Percentiles rank a stretch among this genome's conserved stretches.
These are phyloP conservation scores for Hemicrepidius hirtus DNA, from an alignment of 2,888 invertebrate species.

Conservation along the genomic window DNA sequence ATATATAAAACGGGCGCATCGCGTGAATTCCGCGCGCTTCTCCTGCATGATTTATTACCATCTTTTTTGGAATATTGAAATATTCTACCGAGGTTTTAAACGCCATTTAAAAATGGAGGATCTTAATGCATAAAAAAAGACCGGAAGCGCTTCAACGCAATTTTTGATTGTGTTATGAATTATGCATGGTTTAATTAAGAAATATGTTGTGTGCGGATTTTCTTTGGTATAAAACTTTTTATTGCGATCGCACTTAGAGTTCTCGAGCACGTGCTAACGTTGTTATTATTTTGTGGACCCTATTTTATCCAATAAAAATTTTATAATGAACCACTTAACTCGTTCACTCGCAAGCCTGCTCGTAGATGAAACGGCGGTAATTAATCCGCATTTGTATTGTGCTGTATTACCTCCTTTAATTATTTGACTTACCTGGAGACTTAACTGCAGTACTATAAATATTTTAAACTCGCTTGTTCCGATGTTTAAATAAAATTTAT, in stretches of 20 bases:
- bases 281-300: neutral
- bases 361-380: slow-evolving; percentile 25
- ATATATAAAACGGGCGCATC: slow-evolving; percentile 23
- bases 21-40: slow-evolving; percentile 30
- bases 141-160: slow-evolving; percentile 12
- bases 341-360: neutral
- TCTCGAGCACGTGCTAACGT: slow-evolving; percentile 1
- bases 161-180: slow-evolving; percentile 36
- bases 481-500: slow-evolving; percentile 17
- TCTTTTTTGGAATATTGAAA: slow-evolving; percentile 38
- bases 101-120: slow-evolving; percentile 31
- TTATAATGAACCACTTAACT: slow-evolving; percentile 30
- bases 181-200: slow-evolving; percentile 44
- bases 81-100: slow-evolving; percentile 35
- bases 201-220: slow-evolving; percentile 40
- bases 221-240: slow-evolving; percentile 26
- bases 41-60: slow-evolving; percentile 43
- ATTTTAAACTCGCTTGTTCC: neutral
- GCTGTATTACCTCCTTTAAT: slow-evolving; percentile 1
- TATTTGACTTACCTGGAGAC: slow-evolving; percentile 23
- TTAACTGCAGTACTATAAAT: neutral
- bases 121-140: slow-evolving; percentile 29
- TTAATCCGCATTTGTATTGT: slow-evolving; percentile 23
- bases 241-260: slow-evolving; percentile 24
- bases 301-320: slow-evolving; percentile 19